phyloP scores from a whole-genome alignment of 2,888 invertebrate genomes.

The Diaperis boleti region DNA sequence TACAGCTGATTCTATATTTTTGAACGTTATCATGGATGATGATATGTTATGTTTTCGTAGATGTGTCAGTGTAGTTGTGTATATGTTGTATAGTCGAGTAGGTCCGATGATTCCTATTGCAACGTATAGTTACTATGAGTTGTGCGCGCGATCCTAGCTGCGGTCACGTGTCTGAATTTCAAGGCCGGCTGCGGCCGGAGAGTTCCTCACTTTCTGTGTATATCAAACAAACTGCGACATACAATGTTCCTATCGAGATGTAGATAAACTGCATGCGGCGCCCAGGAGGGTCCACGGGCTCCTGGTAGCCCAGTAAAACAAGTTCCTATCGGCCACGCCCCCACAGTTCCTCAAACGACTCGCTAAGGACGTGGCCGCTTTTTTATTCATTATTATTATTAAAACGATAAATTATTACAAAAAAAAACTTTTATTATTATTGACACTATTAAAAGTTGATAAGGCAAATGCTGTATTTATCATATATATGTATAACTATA shows the following conservation, averaged over 20 bases:
- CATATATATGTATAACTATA: constrained; percentile 67
- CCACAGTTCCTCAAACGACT: constrained; percentile 65
- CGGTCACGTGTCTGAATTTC: constrained; percentile 40
- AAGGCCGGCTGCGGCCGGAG: constrained; percentile 38
- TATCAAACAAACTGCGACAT: constrained; percentile 64
- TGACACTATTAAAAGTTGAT: constrained; percentile 64
- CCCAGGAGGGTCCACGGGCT: constrained; percentile 61
- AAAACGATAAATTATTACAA: constrained; percentile 64
- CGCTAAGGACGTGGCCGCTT: constrained; percentile 64
- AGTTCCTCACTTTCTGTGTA: constrained; percentile 65
- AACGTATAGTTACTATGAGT: constrained; percentile 68
- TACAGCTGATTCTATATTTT: constrained; percentile 65
- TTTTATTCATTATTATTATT: constrained; percentile 66
- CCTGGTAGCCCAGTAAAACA: constrained; percentile 67
- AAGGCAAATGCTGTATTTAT: constrained; percentile 67
- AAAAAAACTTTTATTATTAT: constrained; percentile 65
- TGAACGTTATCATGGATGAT: constrained; percentile 62
- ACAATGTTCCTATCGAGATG: constrained; percentile 67
- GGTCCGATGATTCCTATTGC: constrained; percentile 67
- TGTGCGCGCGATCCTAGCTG: constrained; percentile 46
- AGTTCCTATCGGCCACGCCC: constrained; percentile 66
- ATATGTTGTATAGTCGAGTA: constrained; percentile 66
- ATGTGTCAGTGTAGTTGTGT: constrained; percentile 65
- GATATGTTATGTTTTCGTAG: constrained; percentile 60
- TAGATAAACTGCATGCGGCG: constrained; percentile 66